Evolutionary conservation across 2,888 invertebrate species (phyloP).

Genomic region (Plusia festucae): DNA sequence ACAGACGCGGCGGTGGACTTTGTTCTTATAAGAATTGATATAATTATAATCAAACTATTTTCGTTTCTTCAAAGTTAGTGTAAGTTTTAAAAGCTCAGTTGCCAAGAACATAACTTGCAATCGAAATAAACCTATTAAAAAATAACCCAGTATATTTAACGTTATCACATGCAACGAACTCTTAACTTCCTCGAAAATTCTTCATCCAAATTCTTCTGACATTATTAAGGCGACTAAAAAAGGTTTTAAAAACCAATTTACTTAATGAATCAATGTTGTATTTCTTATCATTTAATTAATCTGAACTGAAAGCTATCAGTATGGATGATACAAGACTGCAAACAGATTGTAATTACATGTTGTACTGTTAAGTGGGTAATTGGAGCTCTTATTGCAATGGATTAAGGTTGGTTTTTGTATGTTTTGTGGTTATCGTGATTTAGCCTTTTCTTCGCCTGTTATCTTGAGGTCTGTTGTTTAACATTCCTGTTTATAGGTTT

Average conservation of each 20-base stretch:
- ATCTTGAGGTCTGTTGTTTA: conserved; percentile 64
- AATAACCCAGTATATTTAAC: not conserved
- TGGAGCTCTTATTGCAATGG: conserved; percentile 16
- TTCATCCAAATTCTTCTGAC: conserved; percentile 29
- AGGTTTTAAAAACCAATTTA: conserved; percentile 63
- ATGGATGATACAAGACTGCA: conserved; percentile 69
- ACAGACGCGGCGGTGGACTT: too few species aligned
- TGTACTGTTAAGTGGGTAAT: conserved; percentile 42
- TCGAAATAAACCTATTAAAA: too few species aligned
- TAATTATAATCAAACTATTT: too few species aligned
- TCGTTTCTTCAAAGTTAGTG: too few species aligned
- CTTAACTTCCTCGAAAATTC: conserved; percentile 25
- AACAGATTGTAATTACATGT: conserved; percentile 74
- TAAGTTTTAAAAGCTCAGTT: too few species aligned
- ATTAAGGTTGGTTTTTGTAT: conserved; percentile 36
- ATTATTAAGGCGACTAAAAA: conserved; percentile 64
- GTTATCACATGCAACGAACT: conserved; percentile 2
- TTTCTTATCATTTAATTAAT: conserved; percentile 80
- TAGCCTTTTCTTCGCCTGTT: conserved; percentile 68
- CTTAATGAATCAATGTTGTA: conserved; percentile 73
- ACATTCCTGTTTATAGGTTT: conserved; percentile 73
- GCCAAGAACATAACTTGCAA: too few species aligned
- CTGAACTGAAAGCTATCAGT: conserved; percentile 72
- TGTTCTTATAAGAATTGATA: too few species aligned
- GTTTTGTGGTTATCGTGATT: conserved; percentile 65